These are phyloP conservation scores for Nysson spinosus DNA, from an alignment of 2,888 invertebrate species.

Conservation along the genomic window DNA sequence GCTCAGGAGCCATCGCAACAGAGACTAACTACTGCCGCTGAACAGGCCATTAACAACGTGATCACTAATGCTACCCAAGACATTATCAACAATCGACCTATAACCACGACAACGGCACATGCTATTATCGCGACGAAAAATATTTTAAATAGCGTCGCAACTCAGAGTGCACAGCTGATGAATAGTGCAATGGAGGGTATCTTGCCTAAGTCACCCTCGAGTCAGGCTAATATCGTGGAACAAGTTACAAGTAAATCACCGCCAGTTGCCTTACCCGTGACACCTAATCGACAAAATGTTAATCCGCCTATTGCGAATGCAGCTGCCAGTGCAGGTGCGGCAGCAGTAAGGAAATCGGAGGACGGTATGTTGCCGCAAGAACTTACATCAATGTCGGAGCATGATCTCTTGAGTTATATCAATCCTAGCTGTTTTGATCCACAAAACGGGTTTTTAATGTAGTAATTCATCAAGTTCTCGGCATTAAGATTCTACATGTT, in stretches of 20 bases:
- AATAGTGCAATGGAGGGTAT: conserved; percentile 75
- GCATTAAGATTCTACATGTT: conserved; percentile 24
- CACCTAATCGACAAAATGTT: conserved; percentile 76
- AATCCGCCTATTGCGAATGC: conserved; percentile 79
- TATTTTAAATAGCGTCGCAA: conserved; percentile 74
- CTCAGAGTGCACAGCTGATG: conserved; percentile 75
- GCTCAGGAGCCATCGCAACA: conserved; percentile 74
- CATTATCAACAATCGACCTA: conserved; percentile 74
- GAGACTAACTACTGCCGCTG: conserved; percentile 73
- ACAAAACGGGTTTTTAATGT: conserved; percentile 74
- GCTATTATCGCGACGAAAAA: conserved; percentile 76
- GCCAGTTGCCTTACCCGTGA: conserved; percentile 59
- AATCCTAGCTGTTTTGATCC: conserved; percentile 93
- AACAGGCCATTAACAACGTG: conserved; percentile 74
- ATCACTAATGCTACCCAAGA: conserved; percentile 75
- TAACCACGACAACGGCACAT: conserved; percentile 75
- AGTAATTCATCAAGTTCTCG: conserved; percentile 51
- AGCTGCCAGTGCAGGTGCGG: conserved; percentile 76
- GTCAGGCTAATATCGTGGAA: conserved; percentile 67
- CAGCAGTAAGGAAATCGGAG: conserved; percentile 79
- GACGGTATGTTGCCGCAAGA: conserved; percentile 83
- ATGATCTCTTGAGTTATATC: conserved; percentile 92
- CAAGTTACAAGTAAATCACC: conserved; percentile 72
- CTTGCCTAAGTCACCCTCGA: conserved; percentile 71
- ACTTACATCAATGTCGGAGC: conserved; percentile 90